phyloP scores from a whole-genome alignment of 64 coral and sea anemone species.

The Trachythela sp. region DNA sequence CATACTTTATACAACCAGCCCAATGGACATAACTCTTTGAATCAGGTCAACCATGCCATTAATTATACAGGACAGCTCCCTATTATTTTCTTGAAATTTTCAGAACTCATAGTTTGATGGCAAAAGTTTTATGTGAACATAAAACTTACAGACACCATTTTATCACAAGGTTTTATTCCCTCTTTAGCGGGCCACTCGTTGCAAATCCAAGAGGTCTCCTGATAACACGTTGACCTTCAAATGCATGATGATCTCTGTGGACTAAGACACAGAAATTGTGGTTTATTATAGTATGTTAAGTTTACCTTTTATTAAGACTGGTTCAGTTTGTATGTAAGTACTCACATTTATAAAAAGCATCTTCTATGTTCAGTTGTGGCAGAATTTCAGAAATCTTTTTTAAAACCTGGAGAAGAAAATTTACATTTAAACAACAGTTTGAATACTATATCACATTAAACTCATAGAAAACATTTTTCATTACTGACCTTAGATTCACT shows the following conservation, averaged over 20 bases:
- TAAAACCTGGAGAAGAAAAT: slow-evolving; percentile 49
- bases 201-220: slow-evolving; percentile 59
- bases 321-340: neutral
- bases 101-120: neutral
- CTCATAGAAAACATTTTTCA: neutral
- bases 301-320: neutral
- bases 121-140: too few species aligned
- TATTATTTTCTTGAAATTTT: neutral
- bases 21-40: too few species aligned
- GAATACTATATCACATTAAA: neutral
- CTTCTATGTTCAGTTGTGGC: slow-evolving; percentile 61
- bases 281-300: neutral
- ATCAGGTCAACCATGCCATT: too few species aligned
- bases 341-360: slow-evolving; percentile 96
- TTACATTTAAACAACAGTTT: neutral
- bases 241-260: slow-evolving; percentile 68
- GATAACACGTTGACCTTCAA: slow-evolving; percentile 51
- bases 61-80: neutral
- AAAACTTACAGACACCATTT: too few species aligned
- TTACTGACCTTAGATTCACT: slow-evolving; percentile 58
- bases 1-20: too few species aligned
- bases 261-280: neutral
- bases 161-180: neutral
- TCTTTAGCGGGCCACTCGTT: neutral
- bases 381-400: slow-evolving; percentile 66